A percentile compares a stretch with the other conserved stretches of the same genome.
Evolutionary conservation across 2,888 invertebrate genomes (phyloP).

Genomic region (Cyclophora punctaria): DNA sequence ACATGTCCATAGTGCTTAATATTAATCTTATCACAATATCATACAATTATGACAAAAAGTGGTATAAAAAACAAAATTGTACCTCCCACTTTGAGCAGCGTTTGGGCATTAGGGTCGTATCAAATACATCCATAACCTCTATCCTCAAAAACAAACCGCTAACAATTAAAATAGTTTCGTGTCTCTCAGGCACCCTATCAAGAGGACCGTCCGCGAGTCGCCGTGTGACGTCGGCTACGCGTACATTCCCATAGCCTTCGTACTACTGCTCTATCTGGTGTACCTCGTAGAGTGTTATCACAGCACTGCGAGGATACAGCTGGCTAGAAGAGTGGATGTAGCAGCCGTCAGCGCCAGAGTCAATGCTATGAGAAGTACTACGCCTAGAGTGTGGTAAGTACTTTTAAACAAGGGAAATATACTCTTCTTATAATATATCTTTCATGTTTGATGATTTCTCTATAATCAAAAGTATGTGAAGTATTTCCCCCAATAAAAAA

Average conservation of each 20-base stretch:
- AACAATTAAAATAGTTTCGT: constrained; percentile 40
- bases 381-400: constrained; percentile 84
- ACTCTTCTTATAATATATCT: too few relatives aligned
- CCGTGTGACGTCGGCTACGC: constrained; percentile 89
- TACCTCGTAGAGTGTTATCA: constrained; percentile 91
- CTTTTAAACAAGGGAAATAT: background rate
- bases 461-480: too few relatives aligned
- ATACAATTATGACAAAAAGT: too few relatives aligned
- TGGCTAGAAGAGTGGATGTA: constrained; percentile 78
- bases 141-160: background rate
- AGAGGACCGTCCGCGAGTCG: constrained; percentile 78
- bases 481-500: background rate
- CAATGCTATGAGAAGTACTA: constrained; percentile 78
- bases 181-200: constrained; percentile 75
- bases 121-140: too few relatives aligned
- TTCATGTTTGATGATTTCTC: too few relatives aligned
- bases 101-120: too few relatives aligned
- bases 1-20: too few relatives aligned
- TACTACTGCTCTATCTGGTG: constrained; percentile 84
- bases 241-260: constrained; percentile 87
- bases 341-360: constrained; percentile 79
- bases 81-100: too few relatives aligned
- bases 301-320: constrained; percentile 82
- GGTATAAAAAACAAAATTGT: too few relatives aligned
- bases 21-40: too few relatives aligned